Conservation (phyloP, 2,888 invertebrate species). For the Asteroscopus sphinx region DNA sequence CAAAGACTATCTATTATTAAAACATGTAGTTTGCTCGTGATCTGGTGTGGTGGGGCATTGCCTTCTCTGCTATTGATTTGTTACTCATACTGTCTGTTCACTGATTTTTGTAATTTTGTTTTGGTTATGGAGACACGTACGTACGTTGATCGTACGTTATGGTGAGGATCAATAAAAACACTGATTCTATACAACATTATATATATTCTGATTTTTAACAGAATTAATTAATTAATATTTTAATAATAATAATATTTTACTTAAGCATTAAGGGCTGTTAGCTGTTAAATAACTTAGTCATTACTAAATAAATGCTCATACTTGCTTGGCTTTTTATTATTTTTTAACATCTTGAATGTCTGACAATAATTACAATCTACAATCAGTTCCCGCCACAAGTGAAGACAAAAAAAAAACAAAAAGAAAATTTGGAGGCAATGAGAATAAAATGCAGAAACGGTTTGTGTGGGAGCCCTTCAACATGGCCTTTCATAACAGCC, state of each 20-base stretch:
- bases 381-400: slow-evolving; percentile 18
- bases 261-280: too few relatives aligned
- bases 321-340: too few relatives aligned
- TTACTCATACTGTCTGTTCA: slow-evolving; percentile 15
- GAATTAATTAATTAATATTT: too few relatives aligned
- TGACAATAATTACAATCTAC: background rate
- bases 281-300: too few relatives aligned
- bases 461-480: slow-evolving; percentile 47
- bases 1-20: slow-evolving; percentile 31
- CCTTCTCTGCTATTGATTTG: slow-evolving; percentile 20
- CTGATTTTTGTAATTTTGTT: slow-evolving; percentile 4
- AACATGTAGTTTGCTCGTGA: slow-evolving; percentile 51
- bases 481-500: slow-evolving; percentile 61
- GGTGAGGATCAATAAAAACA: too few relatives aligned
- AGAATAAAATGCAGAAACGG: slow-evolving; percentile 25
- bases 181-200: too few relatives aligned
- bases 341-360: background rate
- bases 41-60: slow-evolving; percentile 27
- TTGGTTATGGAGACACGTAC: too few relatives aligned
- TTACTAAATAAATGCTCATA: too few relatives aligned
- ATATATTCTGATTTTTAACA: too few relatives aligned
- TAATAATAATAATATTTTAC: too few relatives aligned
- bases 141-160: too few relatives aligned
- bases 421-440: slow-evolving; percentile 9
- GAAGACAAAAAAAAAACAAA: slow-evolving; percentile 23